Percentiles rank a stretch among this genome's conserved stretches.
These are phyloP conservation scores for Bombus terrestris DNA, from an alignment of 1,140 invertebrate species.

Conservation along the genomic window DNA sequence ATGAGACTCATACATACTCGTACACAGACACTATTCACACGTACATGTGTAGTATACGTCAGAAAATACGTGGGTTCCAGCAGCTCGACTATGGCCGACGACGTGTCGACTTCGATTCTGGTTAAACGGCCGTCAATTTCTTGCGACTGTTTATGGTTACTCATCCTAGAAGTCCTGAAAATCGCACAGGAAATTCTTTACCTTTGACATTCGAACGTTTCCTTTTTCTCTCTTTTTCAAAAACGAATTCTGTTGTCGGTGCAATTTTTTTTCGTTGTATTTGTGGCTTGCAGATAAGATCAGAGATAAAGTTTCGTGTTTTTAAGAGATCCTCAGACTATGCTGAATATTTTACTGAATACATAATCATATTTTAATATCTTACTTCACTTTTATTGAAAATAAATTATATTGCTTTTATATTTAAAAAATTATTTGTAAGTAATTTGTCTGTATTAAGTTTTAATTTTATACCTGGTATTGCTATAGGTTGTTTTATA, in stretches of 20 bases:
- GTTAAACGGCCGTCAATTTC: slow-evolving; percentile 12
- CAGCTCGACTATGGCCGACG: slow-evolving; percentile 26
- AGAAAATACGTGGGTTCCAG: slow-evolving; percentile 29
- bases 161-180: neutral
- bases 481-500: no score
- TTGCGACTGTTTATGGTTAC: neutral
- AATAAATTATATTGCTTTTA: no score
- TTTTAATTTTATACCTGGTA: no score
- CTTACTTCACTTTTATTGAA: no score
- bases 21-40: neutral
- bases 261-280: neutral
- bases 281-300: neutral
- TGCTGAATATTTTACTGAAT: no score
- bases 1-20: neutral
- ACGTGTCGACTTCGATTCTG: slow-evolving; percentile 34
- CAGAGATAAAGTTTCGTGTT: neutral
- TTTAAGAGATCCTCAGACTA: no score
- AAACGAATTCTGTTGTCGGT: neutral
- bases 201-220: neutral
- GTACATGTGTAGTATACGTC: neutral
- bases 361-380: no score
- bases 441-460: no score
- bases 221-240: neutral
- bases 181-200: neutral
- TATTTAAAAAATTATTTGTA: no score